phyloP scores from a whole-genome alignment of 2,113 vertebrate species.

The Halcyon senegalensis region DNA sequence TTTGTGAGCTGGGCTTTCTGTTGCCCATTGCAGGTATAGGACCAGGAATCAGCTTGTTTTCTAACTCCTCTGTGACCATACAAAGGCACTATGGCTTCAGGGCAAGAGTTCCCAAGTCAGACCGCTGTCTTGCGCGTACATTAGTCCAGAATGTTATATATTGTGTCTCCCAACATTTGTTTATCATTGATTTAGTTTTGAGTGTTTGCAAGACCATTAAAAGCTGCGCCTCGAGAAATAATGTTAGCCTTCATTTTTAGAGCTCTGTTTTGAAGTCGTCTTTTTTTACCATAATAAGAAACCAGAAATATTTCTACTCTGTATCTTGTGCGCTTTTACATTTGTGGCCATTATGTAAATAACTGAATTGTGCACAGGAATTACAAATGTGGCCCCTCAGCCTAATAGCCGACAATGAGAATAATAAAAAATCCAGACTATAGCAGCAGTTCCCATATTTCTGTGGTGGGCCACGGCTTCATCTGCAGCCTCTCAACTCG shows the following conservation, averaged over 20 bases:
- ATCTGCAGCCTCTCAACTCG: neutral
- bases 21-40: rapidly evolving
- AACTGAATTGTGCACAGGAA: neutral
- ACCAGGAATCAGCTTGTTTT: neutral
- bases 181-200: neutral
- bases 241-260: neutral
- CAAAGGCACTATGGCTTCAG: neutral
- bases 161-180: neutral
- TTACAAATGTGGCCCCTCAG: neutral
- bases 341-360: neutral
- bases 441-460: neutral
- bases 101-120: neutral
- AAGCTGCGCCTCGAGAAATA: neutral
- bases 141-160: neutral
- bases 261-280: neutral
- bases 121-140: neutral
- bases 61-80: neutral
- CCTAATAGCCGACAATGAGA: neutral
- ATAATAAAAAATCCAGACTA: neutral
- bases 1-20: neutral
- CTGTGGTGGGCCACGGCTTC: neutral
- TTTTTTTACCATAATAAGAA: neutral
- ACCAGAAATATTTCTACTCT: neutral
- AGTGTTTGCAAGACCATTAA: neutral
- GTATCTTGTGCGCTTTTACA: neutral